Percentiles rank a stretch among this genome's conserved stretches.
Evolutionary conservation across 2,113 vertebrate species (phyloP).

Genomic region (Sturnus vulgaris): DNA sequence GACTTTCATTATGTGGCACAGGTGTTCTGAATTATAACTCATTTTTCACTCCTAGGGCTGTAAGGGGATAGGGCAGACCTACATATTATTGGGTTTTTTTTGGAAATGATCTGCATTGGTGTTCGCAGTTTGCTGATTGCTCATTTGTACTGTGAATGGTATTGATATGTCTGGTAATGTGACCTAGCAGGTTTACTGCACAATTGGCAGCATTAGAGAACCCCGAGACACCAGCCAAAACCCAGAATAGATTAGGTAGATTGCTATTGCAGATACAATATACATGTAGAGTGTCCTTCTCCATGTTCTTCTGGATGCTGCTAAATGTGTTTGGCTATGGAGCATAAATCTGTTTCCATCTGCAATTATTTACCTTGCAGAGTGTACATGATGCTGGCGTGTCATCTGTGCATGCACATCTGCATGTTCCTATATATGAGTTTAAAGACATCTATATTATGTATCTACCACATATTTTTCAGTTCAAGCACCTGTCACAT

Average conservation of each 20-base stretch:
- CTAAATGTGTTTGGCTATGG: conserved; percentile 47
- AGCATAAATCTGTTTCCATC: conserved; percentile 58
- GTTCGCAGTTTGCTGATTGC: conserved; percentile 59
- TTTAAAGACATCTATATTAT: background rate
- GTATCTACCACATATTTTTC: conserved; percentile 1
- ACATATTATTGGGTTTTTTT: conserved; percentile 16
- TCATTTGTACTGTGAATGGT: conserved; percentile 56
- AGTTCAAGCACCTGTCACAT: background rate
- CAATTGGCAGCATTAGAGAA: conserved; percentile 63
- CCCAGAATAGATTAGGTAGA: conserved; percentile 40
- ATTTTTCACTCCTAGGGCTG: conserved; percentile 60
- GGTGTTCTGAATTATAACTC: conserved; percentile 64
- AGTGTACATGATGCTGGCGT: background rate
- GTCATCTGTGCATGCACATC: background rate
- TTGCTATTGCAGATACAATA: conserved; percentile 43
- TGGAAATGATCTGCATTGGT: conserved; percentile 52
- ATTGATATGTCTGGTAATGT: conserved; percentile 70
- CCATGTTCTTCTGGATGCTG: conserved; percentile 35
- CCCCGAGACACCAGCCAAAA: conserved; percentile 52
- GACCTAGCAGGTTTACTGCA: conserved; percentile 64
- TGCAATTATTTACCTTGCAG: conserved; percentile 37
- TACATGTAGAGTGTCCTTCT: background rate
- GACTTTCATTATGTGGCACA: conserved; percentile 63
- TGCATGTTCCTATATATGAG: background rate
- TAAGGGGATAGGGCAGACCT: conserved; percentile 62